These are phyloP conservation scores for Acholoe squamosa DNA, from an alignment of 2,888 invertebrate species.

Conservation along the genomic window DNA sequence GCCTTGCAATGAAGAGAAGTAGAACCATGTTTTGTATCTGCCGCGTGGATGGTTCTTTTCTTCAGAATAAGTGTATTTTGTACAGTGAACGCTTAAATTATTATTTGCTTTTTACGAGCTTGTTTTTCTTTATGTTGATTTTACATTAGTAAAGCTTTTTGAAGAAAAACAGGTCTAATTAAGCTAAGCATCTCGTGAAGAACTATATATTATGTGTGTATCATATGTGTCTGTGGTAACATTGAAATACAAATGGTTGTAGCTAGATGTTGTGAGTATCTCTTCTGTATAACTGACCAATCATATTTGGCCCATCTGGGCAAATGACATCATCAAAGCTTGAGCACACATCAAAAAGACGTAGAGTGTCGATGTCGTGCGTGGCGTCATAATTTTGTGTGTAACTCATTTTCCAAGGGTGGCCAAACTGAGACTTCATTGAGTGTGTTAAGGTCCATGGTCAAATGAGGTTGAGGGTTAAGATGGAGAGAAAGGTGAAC, in stretches of 20 bases:
- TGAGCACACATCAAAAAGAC: slow-evolving; percentile 60
- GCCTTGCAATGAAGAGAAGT: background rate
- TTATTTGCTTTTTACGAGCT: slow-evolving; percentile 16
- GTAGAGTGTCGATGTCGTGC: slow-evolving; percentile 54
- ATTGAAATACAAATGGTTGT: background rate
- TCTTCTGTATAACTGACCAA: slow-evolving; percentile 17
- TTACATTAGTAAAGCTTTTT: slow-evolving; percentile 21
- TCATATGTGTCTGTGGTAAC: background rate
- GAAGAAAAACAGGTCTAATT: background rate
- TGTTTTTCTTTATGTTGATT: slow-evolving; percentile 23
- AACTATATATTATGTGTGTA: too few relatives aligned
- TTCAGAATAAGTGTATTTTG: slow-evolving; percentile 30
- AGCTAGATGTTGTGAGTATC: slow-evolving; percentile 37
- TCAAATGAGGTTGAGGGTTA: too few relatives aligned
- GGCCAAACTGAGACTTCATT: too few relatives aligned
- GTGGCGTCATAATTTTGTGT: background rate
- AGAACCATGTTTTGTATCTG: background rate
- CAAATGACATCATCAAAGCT: slow-evolving; percentile 47
- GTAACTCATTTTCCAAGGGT: too few relatives aligned
- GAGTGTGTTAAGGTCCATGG: too few relatives aligned
- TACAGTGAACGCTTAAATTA: slow-evolving; percentile 56
- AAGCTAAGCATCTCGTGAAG: background rate
- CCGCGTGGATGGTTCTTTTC: background rate
- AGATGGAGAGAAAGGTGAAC: too few relatives aligned
- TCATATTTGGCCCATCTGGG: slow-evolving; percentile 29